Evolutionary conservation across 2,797 vertebrate genomes (phyloP), one percentile per base, ranked within the genome.

Genomic region (Melanotaenia boesemani): DNA sequence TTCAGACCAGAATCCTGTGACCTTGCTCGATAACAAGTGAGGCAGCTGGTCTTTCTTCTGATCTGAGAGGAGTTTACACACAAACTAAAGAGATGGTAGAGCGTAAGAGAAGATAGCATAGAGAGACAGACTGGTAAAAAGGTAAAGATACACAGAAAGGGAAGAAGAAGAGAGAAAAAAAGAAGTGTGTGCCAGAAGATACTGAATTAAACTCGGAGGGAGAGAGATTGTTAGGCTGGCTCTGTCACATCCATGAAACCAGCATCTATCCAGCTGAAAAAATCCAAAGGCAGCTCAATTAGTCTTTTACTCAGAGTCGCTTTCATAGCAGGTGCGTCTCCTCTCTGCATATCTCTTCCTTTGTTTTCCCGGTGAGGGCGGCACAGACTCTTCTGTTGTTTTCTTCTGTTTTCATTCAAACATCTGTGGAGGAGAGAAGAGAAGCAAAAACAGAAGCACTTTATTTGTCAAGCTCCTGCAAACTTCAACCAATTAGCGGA

Each of bases 401-500:
- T 73, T 41, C 30, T 34, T 72, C 62, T 34, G 8, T 66, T 80
- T 82, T 72, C 52, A 64, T 80, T 74, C 66, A 80, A 69, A 67
- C n/a, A 65, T 80, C 65, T 30, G 2, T 30, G 55, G 24, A 52
- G 52, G 62, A 11, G 67, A 67, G 36, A 79, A 46, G 32, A 65
- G 65, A 59, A 20, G 50, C 34, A 37, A 70, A 71, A 74, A 11
- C 54, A 8, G 34, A 59, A 60, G 24, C 88, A 87, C 90, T 90
- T 91, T 91, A 89, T 85, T 91, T 77, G 70, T 74, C 89, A 89
- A 68, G 79, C 74, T 76, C 65, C 60, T 8, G n/a, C 73, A 91
- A 74, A 84, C 74, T 81, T 71, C 77, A 80, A 84, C 91, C 95
- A 93, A 93, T 91, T 96, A 96, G 94, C 76, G 85, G 89, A 84